phyloP scores from a whole-genome alignment of 2,113 vertebrate species.

The Ceyx margarethae region DNA sequence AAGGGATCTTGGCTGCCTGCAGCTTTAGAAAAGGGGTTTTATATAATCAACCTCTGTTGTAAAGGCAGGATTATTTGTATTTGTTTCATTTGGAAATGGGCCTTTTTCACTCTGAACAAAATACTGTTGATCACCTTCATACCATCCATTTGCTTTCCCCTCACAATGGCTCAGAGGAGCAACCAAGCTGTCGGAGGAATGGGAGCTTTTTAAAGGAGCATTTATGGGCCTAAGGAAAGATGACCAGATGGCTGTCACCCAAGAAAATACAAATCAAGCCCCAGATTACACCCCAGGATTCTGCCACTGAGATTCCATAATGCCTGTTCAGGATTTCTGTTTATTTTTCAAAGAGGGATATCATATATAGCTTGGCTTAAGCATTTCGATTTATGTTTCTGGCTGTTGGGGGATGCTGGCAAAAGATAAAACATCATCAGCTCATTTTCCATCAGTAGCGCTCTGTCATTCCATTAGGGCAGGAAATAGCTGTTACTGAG shows the following conservation, averaged over 20 bases:
- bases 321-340: slow-evolving; percentile 44
- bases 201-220: slow-evolving; percentile 32
- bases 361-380: slow-evolving; percentile 53
- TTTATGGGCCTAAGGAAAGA: slow-evolving; percentile 29
- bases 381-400: slow-evolving; percentile 59
- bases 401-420: slow-evolving; percentile 54
- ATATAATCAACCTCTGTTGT: slow-evolving; percentile 35
- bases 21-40: slow-evolving; percentile 29
- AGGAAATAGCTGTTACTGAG: slow-evolving; percentile 61
- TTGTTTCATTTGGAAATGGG: slow-evolving; percentile 56
- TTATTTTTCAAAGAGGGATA: slow-evolving; percentile 37
- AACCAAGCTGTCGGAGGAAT: slow-evolving; percentile 8
- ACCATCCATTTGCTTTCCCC: neutral
- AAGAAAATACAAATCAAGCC: slow-evolving; percentile 49
- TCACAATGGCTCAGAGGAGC: slow-evolving; percentile 11
- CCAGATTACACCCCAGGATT: slow-evolving; percentile 4
- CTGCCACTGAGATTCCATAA: slow-evolving; percentile 25
- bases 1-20: slow-evolving; percentile 36
- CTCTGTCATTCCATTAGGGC: slow-evolving; percentile 63
- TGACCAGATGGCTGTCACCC: slow-evolving; percentile 45
- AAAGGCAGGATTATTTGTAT: slow-evolving; percentile 55
- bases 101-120: slow-evolving; percentile 10
- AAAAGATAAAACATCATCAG: slow-evolving; percentile 64
- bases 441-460: slow-evolving; percentile 62
- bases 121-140: slow-evolving; percentile 40